Evolutionary conservation across 37 sponge, comb jelly and placozoan genomes (phyloP), one percentile per base, ranked within the genome.

Genomic region (Spongilla lacustris): DNA sequence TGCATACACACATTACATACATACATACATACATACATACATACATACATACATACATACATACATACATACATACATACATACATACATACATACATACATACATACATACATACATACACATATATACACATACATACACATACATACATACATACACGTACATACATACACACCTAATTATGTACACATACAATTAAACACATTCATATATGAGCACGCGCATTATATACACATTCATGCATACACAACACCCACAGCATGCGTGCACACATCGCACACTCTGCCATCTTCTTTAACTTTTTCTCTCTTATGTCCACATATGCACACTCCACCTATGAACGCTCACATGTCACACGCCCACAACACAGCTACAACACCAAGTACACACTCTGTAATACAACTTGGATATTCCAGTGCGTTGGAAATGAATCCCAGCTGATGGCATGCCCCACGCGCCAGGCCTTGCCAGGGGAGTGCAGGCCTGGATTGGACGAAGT

Each of bases 391-490:
- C 58, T 58, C 21, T 58, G 58, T 14, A 58, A 58, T 17, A 14
- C 58, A 6, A 58, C 58, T 17, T 13, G 58, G 58, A 17, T 58
- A 13, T 58, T 58, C 19, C 1, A 10, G 21, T 86, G 86, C 69
- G 37, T 73, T 0, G 86, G 86, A 0, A 41, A 69, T 71, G 86
- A 86, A 71, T 69, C 78, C 19, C 71, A 86, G 36, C 49, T 86
- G 31, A 22, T 86, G 80, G 32, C n/a, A 1, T 86, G 86, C 25
- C 19, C n/a, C 9, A 6, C 77, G 12, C 24, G 34, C 12, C 12
- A 27, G 49, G 25, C n/a, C 66, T 26, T 22, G n/a, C 22, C 71
- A 0, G 30, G 22, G 17, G 49, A 49, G 1, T 86, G 86, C 71
- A 66, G 86, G 10, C 26, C 35, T 66, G 70, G 79, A 0, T 21